phyloP scores from a whole-genome alignment of 2,797 vertebrate genomes.

The Rhadinocentrus ornatus region DNA sequence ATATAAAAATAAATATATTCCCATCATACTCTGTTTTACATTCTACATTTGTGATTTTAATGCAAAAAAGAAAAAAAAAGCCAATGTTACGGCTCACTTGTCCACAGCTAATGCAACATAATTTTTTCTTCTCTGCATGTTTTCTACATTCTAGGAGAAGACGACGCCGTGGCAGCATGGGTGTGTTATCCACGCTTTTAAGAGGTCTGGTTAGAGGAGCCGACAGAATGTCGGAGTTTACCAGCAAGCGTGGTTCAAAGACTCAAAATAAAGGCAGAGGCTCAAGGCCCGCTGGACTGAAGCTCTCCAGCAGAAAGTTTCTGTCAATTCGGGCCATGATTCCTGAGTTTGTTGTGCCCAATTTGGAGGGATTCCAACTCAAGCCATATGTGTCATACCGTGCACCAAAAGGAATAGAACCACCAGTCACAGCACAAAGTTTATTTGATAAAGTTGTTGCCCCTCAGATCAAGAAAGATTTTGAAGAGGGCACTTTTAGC shows the following conservation, averaged over 20 bases:
- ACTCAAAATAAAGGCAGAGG: constrained; percentile 87
- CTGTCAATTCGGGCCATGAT: constrained; percentile 85
- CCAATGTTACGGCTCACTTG: too few species aligned
- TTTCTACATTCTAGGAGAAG: not conserved
- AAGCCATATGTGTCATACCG: constrained; percentile 93
- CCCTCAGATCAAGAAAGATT: constrained; percentile 86
- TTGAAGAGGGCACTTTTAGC: constrained; percentile 83
- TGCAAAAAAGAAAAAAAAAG: not conserved
- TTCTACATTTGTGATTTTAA: too few species aligned
- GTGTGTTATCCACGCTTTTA: constrained; percentile 84
- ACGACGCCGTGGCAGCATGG: constrained; percentile 78
- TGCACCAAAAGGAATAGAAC: constrained; percentile 76
- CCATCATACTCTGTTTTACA: not conserved
- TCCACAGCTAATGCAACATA: not conserved
- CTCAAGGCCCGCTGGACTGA: constrained; percentile 77
- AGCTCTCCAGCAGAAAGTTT: constrained; percentile 83
- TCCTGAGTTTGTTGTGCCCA: constrained; percentile 90
- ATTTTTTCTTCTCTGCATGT: constrained; percentile 6
- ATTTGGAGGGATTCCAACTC: constrained; percentile 88
- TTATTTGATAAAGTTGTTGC: constrained; percentile 87
- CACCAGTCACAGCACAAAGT: constrained; percentile 81
- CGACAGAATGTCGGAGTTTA: constrained; percentile 89
- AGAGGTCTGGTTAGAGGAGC: constrained; percentile 89
- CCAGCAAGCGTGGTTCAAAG: constrained; percentile 91
- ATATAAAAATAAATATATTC: too few species aligned